These are phyloP conservation scores for Neoascia interrupta DNA, from an alignment of 2,888 invertebrate species.

Conservation along the genomic window DNA sequence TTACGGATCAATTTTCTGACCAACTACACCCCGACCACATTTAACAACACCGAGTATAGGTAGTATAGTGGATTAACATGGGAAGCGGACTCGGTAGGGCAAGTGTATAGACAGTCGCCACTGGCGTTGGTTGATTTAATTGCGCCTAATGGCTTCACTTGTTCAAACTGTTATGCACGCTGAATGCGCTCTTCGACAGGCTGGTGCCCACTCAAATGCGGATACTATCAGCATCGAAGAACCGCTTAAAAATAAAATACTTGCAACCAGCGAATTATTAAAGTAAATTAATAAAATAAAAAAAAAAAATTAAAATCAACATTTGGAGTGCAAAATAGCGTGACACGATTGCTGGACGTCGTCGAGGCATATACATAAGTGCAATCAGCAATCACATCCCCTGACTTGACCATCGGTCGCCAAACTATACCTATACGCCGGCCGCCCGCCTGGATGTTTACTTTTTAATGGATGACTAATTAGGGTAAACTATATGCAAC, in stretches of 20 bases:
- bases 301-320: constrained; percentile 73
- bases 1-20: constrained; percentile 67
- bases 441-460: constrained; percentile 29
- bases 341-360: constrained; percentile 72
- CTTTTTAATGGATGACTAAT: constrained; percentile 53
- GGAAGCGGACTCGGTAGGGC: neutral
- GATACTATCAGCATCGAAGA: constrained; percentile 47
- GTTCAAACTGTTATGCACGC: constrained; percentile 24
- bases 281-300: constrained; percentile 74
- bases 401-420: too few relatives aligned
- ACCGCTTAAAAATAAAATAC: constrained; percentile 33
- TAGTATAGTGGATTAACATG: neutral
- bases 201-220: constrained; percentile 51
- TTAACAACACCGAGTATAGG: neutral
- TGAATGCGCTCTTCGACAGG: too few relatives aligned
- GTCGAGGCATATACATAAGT: constrained; percentile 42
- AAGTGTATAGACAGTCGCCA: neutral
- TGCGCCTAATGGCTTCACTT: constrained; percentile 68
- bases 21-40: constrained; percentile 56
- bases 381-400: constrained; percentile 46
- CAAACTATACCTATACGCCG: too few relatives aligned
- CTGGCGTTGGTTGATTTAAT: constrained; percentile 37
- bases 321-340: constrained; percentile 76
- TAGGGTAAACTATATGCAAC: constrained; percentile 52
- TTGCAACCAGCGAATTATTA: constrained; percentile 73